Evolutionary conservation across 1,140 invertebrate species (phyloP).

Genomic region (Aphelenchoides besseyi): DNA sequence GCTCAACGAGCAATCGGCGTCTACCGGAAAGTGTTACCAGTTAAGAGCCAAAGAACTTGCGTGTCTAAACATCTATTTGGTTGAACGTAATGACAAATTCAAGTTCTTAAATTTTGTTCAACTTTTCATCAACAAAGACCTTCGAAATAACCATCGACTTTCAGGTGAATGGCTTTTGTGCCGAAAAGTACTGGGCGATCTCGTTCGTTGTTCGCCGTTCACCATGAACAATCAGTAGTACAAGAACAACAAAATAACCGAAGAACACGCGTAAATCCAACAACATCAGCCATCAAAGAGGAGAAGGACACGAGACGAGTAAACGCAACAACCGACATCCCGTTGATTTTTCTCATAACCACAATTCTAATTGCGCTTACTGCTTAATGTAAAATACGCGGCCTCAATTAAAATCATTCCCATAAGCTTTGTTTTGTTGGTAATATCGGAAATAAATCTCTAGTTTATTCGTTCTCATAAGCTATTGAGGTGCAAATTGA

Average conservation of each 20-base stretch:
- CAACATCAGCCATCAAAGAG: background rate
- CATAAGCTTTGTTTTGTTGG: too few relatives aligned
- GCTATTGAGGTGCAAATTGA: too few relatives aligned
- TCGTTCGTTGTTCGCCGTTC: constrained; percentile 20
- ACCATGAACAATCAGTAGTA: constrained; percentile 8
- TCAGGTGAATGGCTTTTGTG: constrained; percentile 27
- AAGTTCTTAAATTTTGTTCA: too few relatives aligned
- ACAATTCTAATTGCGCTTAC: background rate
- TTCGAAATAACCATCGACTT: constrained; percentile 13
- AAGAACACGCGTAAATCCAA: background rate
- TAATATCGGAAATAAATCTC: too few relatives aligned
- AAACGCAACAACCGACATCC: too few relatives aligned
- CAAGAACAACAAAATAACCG: background rate
- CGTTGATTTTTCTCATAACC: background rate
- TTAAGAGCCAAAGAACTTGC: too few relatives aligned
- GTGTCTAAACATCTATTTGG: too few relatives aligned
- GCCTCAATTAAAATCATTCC: background rate
- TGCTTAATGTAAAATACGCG: constrained; percentile 1
- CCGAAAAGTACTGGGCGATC: constrained; percentile 15
- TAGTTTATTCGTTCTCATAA: too few relatives aligned
- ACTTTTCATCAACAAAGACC: too few relatives aligned
- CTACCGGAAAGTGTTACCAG: too few relatives aligned
- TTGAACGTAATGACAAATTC: too few relatives aligned
- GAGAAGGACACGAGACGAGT: background rate
- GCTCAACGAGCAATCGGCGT: too few relatives aligned